Percentiles rank a stretch among this genome's conserved stretches.
phyloP scores from a whole-genome alignment of 2,797 vertebrate species.

The Cossypha dichroa region DNA sequence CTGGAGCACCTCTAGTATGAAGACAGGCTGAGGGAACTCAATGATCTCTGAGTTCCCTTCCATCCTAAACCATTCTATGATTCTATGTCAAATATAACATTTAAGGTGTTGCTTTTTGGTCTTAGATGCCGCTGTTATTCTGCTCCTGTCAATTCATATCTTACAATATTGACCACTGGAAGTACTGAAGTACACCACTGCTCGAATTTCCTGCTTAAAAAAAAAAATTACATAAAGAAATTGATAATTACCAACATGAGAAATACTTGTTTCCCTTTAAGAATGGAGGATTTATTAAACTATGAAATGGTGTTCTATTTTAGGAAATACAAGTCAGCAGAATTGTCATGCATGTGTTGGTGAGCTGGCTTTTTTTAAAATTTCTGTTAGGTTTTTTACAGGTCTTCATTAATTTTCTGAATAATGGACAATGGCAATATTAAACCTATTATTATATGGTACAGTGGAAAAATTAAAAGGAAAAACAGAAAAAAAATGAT shows the following conservation, averaged over 20 bases:
- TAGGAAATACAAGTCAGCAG: neutral
- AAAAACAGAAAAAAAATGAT: neutral
- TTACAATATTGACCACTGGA: neutral
- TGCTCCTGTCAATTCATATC: neutral
- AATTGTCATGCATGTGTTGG: neutral
- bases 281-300: neutral
- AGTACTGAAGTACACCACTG: neutral
- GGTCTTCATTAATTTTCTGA: neutral
- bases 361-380: neutral
- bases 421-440: neutral
- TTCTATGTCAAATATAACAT: neutral
- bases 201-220: neutral
- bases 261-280: neutral
- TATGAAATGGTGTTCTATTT: neutral
- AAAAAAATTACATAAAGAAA: neutral
- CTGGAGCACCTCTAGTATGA: neutral
- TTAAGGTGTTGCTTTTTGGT: accelerated
- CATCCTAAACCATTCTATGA: neutral
- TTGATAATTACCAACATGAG: neutral
- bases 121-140: neutral
- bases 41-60: neutral
- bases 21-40: neutral
- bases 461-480: neutral
- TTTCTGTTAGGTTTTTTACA: neutral
- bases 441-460: neutral